Conservation (phyloP, 2,888 invertebrate species). For the Eurois occulta region DNA sequence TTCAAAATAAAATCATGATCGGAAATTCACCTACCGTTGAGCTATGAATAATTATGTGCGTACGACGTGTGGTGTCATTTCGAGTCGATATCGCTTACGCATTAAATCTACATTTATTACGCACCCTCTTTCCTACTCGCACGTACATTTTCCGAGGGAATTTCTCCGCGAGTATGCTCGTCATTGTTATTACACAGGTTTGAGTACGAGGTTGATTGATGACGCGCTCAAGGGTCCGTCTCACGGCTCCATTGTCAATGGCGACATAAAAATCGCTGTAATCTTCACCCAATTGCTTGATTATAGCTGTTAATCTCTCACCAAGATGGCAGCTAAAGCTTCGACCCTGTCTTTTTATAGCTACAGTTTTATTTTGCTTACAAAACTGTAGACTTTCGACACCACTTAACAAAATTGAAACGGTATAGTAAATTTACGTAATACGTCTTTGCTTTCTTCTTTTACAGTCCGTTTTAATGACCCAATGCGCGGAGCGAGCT, state of each 20-base stretch:
- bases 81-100: constrained; percentile 69
- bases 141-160: constrained; percentile 67
- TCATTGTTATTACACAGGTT: constrained; percentile 83
- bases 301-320: constrained; percentile 88
- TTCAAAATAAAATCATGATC: constrained; percentile 27
- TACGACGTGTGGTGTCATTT: constrained; percentile 63
- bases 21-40: constrained; percentile 37
- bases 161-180: constrained; percentile 73
- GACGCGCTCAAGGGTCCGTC: constrained; percentile 65
- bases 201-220: constrained; percentile 79
- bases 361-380: constrained; percentile 82
- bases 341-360: constrained; percentile 80
- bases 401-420: constrained; percentile 88
- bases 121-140: constrained; percentile 62
- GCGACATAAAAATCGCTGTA: constrained; percentile 87
- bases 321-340: constrained; percentile 79
- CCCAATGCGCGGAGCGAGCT: constrained; percentile 26
- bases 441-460: constrained; percentile 74
- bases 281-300: constrained; percentile 88
- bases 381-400: constrained; percentile 83
- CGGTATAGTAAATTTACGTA: constrained; percentile 74
- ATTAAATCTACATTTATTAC: constrained; percentile 79
- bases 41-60: constrained; percentile 65
- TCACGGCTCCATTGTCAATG: constrained; percentile 70
- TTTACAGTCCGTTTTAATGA: constrained; percentile 70